Evolutionary conservation across 2,888 invertebrate genomes (phyloP).

Genomic region (Tetheella fluctuosa): DNA sequence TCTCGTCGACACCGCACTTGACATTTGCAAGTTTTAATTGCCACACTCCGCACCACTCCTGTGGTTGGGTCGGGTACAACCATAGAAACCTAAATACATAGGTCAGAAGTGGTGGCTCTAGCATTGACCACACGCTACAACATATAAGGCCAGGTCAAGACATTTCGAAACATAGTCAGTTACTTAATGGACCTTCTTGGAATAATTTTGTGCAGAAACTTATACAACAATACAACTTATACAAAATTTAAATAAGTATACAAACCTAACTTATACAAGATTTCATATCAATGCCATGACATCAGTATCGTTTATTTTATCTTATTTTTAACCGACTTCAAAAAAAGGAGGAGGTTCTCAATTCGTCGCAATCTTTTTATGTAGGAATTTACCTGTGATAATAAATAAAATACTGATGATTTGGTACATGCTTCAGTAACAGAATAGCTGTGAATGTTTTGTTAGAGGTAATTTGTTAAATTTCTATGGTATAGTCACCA

Average conservation of each 20-base stretch:
- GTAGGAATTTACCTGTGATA: too few species aligned
- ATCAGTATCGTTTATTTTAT: too few species aligned
- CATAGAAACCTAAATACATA: not conserved
- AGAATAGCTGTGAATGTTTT: not conserved
- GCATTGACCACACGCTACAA: slow-evolving; percentile 49
- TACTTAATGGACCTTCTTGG: not conserved
- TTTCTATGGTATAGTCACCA: slow-evolving; percentile 3
- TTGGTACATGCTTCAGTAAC: not conserved
- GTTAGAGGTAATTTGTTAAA: not conserved
- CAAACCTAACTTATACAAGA: too few species aligned
- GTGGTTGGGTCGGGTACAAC: slow-evolving; percentile 64
- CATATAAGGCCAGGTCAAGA: not conserved
- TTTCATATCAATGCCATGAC: too few species aligned
- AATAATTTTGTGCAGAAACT: too few species aligned
- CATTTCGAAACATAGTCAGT: not conserved
- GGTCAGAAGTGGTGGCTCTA: not conserved
- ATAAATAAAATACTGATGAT: not conserved
- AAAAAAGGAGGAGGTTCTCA: too few species aligned
- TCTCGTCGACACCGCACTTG: slow-evolving; percentile 67
- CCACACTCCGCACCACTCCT: slow-evolving; percentile 69
- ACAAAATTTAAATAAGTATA: too few species aligned
- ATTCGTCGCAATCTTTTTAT: too few species aligned
- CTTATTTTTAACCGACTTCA: too few species aligned
- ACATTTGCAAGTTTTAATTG: slow-evolving; percentile 84
- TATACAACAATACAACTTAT: too few species aligned